phyloP scores from a whole-genome alignment of 2,888 invertebrate genomes.

The Pelosia muscerda region DNA sequence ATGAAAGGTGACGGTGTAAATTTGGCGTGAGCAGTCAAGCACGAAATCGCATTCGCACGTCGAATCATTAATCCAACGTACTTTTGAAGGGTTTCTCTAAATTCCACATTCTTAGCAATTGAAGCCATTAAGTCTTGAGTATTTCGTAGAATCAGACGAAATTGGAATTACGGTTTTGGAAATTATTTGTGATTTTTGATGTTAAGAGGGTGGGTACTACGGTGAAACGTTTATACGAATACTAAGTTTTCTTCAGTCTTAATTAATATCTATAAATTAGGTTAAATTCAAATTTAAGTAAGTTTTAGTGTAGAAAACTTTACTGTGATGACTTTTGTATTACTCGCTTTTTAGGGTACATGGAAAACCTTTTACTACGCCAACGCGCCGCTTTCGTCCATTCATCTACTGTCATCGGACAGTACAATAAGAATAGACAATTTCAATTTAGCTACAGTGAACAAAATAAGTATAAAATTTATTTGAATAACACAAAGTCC shows the following conservation, averaged over 20 bases:
- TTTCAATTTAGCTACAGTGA: neutral
- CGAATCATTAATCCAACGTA: constrained; percentile 45
- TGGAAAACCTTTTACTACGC: neutral
- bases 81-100: constrained; percentile 26
- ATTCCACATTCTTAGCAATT: constrained; percentile 30
- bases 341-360: neutral
- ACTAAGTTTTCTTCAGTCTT: neutral
- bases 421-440: neutral
- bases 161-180: neutral
- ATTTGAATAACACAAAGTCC: no score
- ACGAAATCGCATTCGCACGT: constrained; percentile 55
- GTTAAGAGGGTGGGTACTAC: neutral
- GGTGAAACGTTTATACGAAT: neutral
- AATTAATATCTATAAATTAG: neutral
- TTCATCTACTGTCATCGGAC: neutral
- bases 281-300: neutral
- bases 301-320: neutral
- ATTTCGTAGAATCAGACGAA: neutral
- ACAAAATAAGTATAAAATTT: neutral
- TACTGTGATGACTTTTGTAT: neutral
- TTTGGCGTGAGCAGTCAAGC: constrained; percentile 43
- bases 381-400: neutral
- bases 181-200: constrained; percentile 9
- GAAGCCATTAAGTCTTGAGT: constrained; percentile 26
- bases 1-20: constrained; percentile 61